Evolutionary conservation across 2,797 vertebrate genomes (phyloP).

Genomic region (Pygocentrus nattereri): DNA sequence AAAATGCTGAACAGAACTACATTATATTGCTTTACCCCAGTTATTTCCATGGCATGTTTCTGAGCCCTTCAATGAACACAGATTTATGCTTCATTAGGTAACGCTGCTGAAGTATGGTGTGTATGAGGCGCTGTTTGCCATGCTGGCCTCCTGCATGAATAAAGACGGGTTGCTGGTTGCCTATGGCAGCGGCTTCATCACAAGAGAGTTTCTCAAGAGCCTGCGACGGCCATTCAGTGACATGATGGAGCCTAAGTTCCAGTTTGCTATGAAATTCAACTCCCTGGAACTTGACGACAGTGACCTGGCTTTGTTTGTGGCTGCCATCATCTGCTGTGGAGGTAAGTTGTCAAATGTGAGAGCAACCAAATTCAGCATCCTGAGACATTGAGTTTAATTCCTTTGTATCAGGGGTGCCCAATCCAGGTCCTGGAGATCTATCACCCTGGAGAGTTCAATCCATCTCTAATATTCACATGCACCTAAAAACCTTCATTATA

Average conservation of each 20-base stretch:
- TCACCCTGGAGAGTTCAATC: too few relatives aligned
- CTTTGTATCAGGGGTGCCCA: too few relatives aligned
- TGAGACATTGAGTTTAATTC: too few relatives aligned
- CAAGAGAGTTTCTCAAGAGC: conserved; percentile 88
- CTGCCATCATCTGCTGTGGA: conserved; percentile 89
- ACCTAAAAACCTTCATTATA: too few relatives aligned
- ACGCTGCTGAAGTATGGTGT: conserved; percentile 87
- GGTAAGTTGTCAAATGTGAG: too few relatives aligned
- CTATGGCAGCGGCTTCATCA: conserved; percentile 89
- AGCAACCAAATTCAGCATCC: background rate
- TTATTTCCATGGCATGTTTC: background rate
- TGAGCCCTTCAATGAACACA: background rate
- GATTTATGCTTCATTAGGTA: conserved; percentile 66
- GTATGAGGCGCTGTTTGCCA: conserved; percentile 89
- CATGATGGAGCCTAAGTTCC: conserved; percentile 91
- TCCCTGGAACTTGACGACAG: conserved; percentile 87
- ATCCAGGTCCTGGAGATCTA: too few relatives aligned
- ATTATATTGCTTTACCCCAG: background rate
- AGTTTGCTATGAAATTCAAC: conserved; percentile 91
- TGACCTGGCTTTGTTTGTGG: conserved; percentile 87
- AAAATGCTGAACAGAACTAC: background rate
- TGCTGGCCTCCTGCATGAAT: conserved; percentile 90
- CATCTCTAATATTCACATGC: too few relatives aligned
- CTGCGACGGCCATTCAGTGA: conserved; percentile 87
- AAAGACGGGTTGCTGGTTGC: conserved; percentile 89